Base-by-base conservation (phyloP, 2,888 invertebrate species). In the Thalpophila matura region DNA sequence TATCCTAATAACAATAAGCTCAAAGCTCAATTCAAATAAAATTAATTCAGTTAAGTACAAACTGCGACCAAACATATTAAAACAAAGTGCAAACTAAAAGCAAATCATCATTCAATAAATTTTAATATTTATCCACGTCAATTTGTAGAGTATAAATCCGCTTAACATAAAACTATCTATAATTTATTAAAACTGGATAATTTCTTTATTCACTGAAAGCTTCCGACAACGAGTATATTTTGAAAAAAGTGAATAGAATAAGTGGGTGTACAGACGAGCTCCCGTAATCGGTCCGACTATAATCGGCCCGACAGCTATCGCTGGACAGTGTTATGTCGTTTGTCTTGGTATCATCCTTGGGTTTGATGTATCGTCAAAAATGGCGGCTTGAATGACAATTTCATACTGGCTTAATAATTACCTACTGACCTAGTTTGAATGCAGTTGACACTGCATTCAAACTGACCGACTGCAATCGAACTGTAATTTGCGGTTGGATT, bases 41-140 rank as follows among this genome's bases (percentile, higher is more conserved):
- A 54, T 62, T 64, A 55, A 64, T 62, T 38, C 37, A 54, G 24
- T 54, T 43, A 43, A 62, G 31, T 45, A 62, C 14, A 54, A 64
- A 64, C 54, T 43, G 29, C 29, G 10, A 31, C 35, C 27, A 35
- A 46, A 49, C 26, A 49, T 49, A 43, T 64, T 43, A 27, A 65
- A 64, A 66, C 43, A 49, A 65, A 65, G 59, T 59, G 59, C 59
- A 29, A 20, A 26, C 67, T 51, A 46, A 65, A 67, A 65, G 60
- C 67, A 35, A 59, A 50, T 31, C n/a, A 38, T 45, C 22, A 29
- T n/a, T 51, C 29, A 31, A 45, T 18, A 24, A 67, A 59, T 33
- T n/a, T n/a, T n/a, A n/a, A n/a, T n/a, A 26, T 43, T 27, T 33
- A 51, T 42, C 27, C 14, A 29, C 60, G 45, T 59, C 50, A 66